Evolutionary conservation across 1,140 invertebrate genomes (phyloP), one percentile per base, ranked within the genome.

Genomic region (Heliothis subflexa): DNA sequence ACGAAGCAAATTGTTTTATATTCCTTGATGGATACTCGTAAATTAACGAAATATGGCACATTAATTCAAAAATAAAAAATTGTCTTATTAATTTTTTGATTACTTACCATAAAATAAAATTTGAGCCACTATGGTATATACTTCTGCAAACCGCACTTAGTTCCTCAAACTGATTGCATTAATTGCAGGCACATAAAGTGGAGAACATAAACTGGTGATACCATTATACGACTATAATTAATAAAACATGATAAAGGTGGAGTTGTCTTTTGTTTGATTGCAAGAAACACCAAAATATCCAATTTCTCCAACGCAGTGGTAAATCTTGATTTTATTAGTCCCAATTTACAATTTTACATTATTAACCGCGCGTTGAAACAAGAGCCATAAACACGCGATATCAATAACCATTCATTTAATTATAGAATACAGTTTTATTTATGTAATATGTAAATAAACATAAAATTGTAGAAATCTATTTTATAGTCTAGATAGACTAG

Each of bases 141-240:
- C 21, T 2, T 66, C 18, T 16, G 10, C 40, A 47, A 16, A 47
- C 61, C 62, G 55, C 55, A 47, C 40, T 66, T 66, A 66, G 40
- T 18, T 66, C 62, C 40, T 47, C 40, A 47, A 40, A n/a, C 40
- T 2, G n/a, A 64, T 57, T 16, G 62, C 18, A 66, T 66, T 66
- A 66, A 66, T 66, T 66, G 40, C 62, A 0, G 11, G n/a, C 10
- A 18, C 16, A 66, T 66, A 66, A 66, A 66, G 40, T 33, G 18
- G 13, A 10, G 40, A 66, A 47, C 62, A 66, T 66, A 66, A 66
- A 66, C 18, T 47, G 2, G 62, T 47, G 40, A 21, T 47, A 66
- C 62, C 40, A 66, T 66, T 66, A 66, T 66, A 66, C 12, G 62
- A 47, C 62, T 66, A 47, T 47, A 66, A 66, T 66, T 66, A 66